Base-by-base conservation (phyloP, 2,797 vertebrate species). In the Microtus agrestis region DNA sequence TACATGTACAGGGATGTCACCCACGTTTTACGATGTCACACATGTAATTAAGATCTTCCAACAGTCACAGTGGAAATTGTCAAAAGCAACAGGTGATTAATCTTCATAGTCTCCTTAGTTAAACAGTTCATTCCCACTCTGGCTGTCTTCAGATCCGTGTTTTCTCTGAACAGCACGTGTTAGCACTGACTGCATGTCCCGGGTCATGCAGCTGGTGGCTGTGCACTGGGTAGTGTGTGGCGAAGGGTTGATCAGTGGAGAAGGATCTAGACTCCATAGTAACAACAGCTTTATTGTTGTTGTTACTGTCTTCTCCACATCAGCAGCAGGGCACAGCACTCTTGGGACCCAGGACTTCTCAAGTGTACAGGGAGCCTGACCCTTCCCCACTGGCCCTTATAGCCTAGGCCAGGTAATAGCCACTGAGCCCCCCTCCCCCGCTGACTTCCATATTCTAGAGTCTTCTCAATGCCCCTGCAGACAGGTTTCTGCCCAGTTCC, bases 111-210 rank as follows among this genome's bases (percentile, higher is more conserved):
- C 1, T 6, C 3, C 46, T n/a, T 81, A n/a, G 76, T 46, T 5
- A 74, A 71, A 65, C 4, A 63, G 19, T 77, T 46, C 21, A 13
- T 9, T 29, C 14, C 4, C 5, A 37, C 25, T n/a, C 61, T 54
- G 46, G 15, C 46, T 40, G 34, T 21, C 13, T 21, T 29, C 34
- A 63, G 43, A 63, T 48, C 59, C 37, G 19, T 15, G 43, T n/a
- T n/a, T 37, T 34, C 34, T 37, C 6, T 10, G 9, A 48, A 37
- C 5, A n/a, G 54, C 19, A 31, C 40, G 11, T 80, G n/a, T 37
- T 4, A 29, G 13, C 10, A 1, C 69, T 0, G 25, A n/a, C 4
- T 12, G 8, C 14, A 1, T 3, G 9, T 19, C 29, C 1, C 0
- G 10, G 10, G 34, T 11, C 8, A 0, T 8, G 46, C 19, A 15